Evolutionary conservation across 1,140 invertebrate genomes (phyloP).

Genomic region (Tenebrio molitor): DNA sequence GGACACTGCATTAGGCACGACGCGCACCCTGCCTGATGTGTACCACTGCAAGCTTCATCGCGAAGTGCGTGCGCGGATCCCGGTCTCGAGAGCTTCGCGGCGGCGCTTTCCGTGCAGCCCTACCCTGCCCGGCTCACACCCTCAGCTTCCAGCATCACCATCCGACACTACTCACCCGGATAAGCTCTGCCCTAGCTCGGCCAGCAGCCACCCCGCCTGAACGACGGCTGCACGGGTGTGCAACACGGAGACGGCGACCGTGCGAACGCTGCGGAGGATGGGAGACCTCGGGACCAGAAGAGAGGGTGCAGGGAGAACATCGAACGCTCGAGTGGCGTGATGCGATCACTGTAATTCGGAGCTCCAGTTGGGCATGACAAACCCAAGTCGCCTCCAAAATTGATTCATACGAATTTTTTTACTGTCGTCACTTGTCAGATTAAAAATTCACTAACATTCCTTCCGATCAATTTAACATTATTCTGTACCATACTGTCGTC

Average conservation of each 20-base stretch:
- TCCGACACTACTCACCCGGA: constrained; percentile 18
- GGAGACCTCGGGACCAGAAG: constrained; percentile 7
- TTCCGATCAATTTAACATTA: no score
- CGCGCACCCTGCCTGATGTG: constrained; percentile 61
- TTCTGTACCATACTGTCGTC: no score
- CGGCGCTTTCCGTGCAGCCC: constrained; percentile 58
- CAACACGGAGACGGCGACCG: constrained; percentile 15
- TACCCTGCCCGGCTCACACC: constrained; percentile 59
- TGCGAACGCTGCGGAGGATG: not conserved
- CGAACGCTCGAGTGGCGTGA: no score
- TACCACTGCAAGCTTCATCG: constrained; percentile 61
- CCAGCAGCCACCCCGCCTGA: constrained; percentile 25
- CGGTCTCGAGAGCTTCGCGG: constrained; percentile 56
- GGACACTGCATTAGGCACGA: constrained; percentile 53
- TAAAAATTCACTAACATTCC: no score
- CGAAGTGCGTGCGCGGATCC: constrained; percentile 59
- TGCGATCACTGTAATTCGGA: no score
- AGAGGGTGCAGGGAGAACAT: no score
- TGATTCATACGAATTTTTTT: no score
- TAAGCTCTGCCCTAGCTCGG: not conserved
- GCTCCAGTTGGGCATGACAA: no score
- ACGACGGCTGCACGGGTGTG: constrained; percentile 24
- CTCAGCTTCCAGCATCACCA: constrained; percentile 55
- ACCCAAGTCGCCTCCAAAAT: no score
- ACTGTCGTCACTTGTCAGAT: no score